phyloP scores from a whole-genome alignment of 35 echinoderm and acorn worm genomes.

The Apostichopus japonicus region DNA sequence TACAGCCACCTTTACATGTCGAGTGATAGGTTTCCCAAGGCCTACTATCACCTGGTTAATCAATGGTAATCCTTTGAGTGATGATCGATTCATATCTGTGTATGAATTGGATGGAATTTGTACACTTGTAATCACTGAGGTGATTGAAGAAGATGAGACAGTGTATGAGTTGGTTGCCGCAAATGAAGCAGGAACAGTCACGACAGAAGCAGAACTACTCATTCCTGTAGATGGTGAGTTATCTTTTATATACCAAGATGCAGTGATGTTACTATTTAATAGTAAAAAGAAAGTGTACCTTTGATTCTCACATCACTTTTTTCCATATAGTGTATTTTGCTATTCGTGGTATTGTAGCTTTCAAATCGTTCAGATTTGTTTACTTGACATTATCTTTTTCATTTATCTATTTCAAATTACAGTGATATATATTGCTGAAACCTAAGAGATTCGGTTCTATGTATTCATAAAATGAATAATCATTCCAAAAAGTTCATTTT shows the following conservation, averaged over 20 bases:
- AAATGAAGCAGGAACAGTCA: conserved; percentile 77
- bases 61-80: conserved; percentile 60
- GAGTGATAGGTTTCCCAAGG: conserved; percentile 60
- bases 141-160: conserved; percentile 86
- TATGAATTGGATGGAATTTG: conserved; percentile 81
- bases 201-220: conserved; percentile 81
- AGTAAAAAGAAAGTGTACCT: no score
- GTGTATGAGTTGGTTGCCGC: conserved; percentile 78
- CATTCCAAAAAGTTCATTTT: no score
- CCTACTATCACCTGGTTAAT: conserved; percentile 70
- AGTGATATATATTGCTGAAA: no score
- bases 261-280: neutral
- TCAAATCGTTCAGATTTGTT: no score
- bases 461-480: no score
- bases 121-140: conserved; percentile 77
- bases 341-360: no score
- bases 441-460: no score
- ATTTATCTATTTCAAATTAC: no score
- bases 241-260: neutral
- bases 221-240: conserved; percentile 65
- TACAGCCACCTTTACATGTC: conserved; percentile 55
- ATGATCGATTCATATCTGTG: conserved; percentile 71
- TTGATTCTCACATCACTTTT: no score
- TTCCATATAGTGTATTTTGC: no score
- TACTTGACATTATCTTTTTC: no score